Evolutionary conservation across 2,888 invertebrate genomes (phyloP), one percentile per base, ranked within the genome.

Genomic region (Luffia ferchaultella): DNA sequence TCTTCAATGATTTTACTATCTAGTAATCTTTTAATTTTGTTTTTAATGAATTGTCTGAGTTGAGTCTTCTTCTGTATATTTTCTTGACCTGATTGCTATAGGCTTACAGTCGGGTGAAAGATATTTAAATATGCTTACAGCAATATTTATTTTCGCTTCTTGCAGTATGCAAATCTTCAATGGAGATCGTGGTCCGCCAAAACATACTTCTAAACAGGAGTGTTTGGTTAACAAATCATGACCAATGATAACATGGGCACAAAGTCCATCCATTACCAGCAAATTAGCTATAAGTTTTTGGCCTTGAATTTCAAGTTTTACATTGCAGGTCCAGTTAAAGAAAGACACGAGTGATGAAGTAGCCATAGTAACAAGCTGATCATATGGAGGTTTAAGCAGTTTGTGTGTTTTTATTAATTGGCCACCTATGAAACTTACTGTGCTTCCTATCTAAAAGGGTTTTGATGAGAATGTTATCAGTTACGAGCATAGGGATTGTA

Each of bases 381-480:
- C n/a, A n/a, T n/a, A n/a, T n/a, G n/a, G n/a, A n/a, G n/a, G n/a
- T n/a, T n/a, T n/a, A n/a, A n/a, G n/a, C n/a, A n/a, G n/a, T n/a
- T n/a, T n/a, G n/a, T n/a, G n/a, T n/a, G n/a, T n/a, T n/a, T n/a
- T n/a, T n/a, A n/a, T n/a, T n/a, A n/a, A n/a, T n/a, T 18, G 45
- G 15, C 18, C 18, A 18, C 18, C 45, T 5, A 45, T 45, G 18
- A 16, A 18, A 45, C 45, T 45, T 15, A 18, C 16, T 18, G 19
- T 48, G 44, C 48, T 51, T 44, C 30, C 20, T 45, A 48, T 19
- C 43, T 12, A 42, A 43, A 41, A 18, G 16, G 12, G 16, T 20
- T 42, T 47, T 51, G 30, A 51, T 42, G 41, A n/a, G 51, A 42
- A 2, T 44, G n/a, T n/a, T n/a, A 45, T 16, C 48, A 51, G n/a